Evolutionary conservation across 2,797 vertebrate species (phyloP), one percentile per base, ranked within the genome.

Genomic region (Urophycis tenuis): DNA sequence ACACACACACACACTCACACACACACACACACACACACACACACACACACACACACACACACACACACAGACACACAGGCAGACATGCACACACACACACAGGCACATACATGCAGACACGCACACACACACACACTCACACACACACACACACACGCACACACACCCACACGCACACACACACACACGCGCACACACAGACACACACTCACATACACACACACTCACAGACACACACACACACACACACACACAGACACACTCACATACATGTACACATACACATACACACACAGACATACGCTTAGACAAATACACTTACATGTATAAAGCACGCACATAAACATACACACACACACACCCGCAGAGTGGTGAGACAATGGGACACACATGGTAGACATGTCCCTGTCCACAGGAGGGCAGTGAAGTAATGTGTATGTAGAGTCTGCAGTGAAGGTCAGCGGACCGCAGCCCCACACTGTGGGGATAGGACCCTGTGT

Each of bases 371-470:
- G 36, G 12, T 39, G 36, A 39, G 12, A 39, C 25, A 35, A 25
- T 22, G 17, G 34, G 39, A 32, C 11, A 11, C 49, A 22, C 22
- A 60, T n/a, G 19, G 15, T 19, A 67, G 30, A 73, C 39, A 73
- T 49, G 36, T 31, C 36, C 39, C 19, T 49, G 12, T 25, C 60
- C 74, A 67, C 53, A 69, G 53, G 11, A 35, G 29, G 64, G 34
- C 11, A 35, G n/a, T 75, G 34, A 49, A 82, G 71, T 78, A 71
- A 85, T 81, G 76, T 81, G 78, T 80, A 72, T 80, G 71, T 75
- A 71, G 49, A 60, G 71, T 78, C n/a, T 73, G 76, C 70, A 22
- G 25, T 78, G 73, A 83, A 81, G 81, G 76, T 77, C 77, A 77
- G 70, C 1, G 72, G 29, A 67, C 69, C n/a, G 33, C 45, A n/a